A percentile compares a stretch with the other conserved stretches of the same genome.
These are phyloP conservation scores for Tamias sibiricus DNA, from an alignment of 2,113 vertebrate species.

Conservation along the genomic window DNA sequence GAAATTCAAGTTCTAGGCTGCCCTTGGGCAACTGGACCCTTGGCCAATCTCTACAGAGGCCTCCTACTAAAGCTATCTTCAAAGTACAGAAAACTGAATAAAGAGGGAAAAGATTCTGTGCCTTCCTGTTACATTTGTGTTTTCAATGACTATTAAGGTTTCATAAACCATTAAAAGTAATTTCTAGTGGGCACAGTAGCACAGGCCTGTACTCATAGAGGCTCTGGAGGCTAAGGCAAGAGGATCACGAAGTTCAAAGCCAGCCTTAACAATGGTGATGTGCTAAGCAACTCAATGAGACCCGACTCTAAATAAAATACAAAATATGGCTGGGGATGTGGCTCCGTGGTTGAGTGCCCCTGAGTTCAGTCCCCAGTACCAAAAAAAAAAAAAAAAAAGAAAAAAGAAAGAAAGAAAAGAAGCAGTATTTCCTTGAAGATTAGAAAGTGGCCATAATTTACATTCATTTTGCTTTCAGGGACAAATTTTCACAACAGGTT, in stretches of 20 bases:
- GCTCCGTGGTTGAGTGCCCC: too few species aligned
- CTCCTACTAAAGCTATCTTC: conserved; percentile 31
- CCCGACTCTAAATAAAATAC: too few species aligned
- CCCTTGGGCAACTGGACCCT: background rate
- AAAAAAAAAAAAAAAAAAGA: too few species aligned
- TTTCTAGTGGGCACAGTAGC: too few species aligned
- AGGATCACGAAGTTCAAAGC: too few species aligned
- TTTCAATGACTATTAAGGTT: conserved; percentile 44
- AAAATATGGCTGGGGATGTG: too few species aligned
- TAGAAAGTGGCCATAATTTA: conserved; percentile 49
- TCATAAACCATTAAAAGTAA: conserved; percentile 46
- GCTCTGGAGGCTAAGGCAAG: too few species aligned
- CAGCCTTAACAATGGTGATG: too few species aligned
- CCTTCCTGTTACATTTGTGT: background rate
- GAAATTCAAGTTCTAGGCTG: conserved; percentile 30
- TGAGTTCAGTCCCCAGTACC: too few species aligned
- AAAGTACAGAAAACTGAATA: background rate
- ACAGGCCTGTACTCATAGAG: too few species aligned
- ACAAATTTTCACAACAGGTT: conserved; percentile 45
- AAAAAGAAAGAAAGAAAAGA: too few species aligned
- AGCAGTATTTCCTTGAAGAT: conserved; percentile 26
- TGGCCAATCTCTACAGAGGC: background rate
- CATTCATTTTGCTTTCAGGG: conserved; percentile 58
- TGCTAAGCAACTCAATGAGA: too few species aligned
- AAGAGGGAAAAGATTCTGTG: background rate